Evolutionary conservation across 2,113 vertebrate species (phyloP).

Genomic region (Etheostoma cragini): DNA sequence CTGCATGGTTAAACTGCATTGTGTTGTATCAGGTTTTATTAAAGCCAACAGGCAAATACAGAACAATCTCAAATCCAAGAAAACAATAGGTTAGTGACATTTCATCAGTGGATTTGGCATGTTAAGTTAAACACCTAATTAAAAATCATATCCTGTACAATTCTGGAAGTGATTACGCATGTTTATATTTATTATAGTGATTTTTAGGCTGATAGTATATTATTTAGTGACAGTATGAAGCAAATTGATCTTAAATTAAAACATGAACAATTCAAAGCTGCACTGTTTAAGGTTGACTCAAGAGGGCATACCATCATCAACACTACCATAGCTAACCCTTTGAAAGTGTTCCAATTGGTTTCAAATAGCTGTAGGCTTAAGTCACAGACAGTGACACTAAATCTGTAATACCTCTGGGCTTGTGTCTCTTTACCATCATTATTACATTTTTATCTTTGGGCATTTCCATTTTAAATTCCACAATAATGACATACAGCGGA

Average conservation of each 20-base stretch:
- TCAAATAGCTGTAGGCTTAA: not conserved
- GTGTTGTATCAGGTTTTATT: not conserved
- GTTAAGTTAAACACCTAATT: too few relatives aligned
- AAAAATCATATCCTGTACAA: too few relatives aligned
- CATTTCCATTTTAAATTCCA: too few relatives aligned
- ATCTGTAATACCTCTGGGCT: not conserved
- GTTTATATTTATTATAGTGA: not conserved
- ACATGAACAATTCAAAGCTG: not conserved
- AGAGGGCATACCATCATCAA: constrained; percentile 14
- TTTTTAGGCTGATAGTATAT: not conserved
- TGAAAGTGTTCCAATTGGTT: not conserved
- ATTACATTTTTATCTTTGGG: not conserved
- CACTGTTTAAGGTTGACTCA: not conserved
- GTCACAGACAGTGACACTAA: not conserved
- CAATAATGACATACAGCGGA: too few relatives aligned
- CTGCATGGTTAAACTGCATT: not conserved
- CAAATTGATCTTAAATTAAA: not conserved
- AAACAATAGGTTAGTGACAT: not conserved
- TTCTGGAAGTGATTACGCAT: not conserved
- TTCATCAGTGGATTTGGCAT: not conserved
- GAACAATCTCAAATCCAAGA: not conserved
- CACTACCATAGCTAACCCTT: not conserved
- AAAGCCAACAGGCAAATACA: not conserved
- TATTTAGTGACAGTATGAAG: not conserved
- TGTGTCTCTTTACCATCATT: not conserved